These are phyloP conservation scores for Ormyrus thymus DNA, from an alignment of 2,888 invertebrate species.

Conservation along the genomic window DNA sequence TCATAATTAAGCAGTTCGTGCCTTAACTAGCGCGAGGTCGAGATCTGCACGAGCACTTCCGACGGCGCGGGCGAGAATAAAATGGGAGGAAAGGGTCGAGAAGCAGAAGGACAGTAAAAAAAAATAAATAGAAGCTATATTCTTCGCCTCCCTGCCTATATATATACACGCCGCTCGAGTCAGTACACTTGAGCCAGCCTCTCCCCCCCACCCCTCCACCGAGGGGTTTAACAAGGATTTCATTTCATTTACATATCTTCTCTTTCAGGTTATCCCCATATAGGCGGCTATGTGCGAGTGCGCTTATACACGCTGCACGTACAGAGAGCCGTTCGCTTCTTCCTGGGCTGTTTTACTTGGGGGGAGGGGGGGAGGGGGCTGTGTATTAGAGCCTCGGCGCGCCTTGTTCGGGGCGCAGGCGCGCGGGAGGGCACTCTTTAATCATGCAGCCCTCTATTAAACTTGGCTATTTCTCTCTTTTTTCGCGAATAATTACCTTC, in stretches of 20 bases:
- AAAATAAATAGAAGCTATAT: conserved; percentile 35
- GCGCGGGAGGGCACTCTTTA: conserved; percentile 39
- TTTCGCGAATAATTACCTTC: conserved; percentile 52
- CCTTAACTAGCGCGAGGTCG: conserved; percentile 24
- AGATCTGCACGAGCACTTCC: conserved; percentile 16
- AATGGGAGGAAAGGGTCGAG: neutral
- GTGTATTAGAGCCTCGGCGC: neutral
- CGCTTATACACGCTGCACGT: conserved; percentile 33
- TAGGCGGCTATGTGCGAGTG: conserved; percentile 5
- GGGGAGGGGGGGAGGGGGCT: neutral
- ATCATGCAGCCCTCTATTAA: conserved; percentile 53
- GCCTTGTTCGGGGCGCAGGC: conserved; percentile 4
- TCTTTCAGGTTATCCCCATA: conserved; percentile 51
- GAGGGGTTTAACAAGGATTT: conserved; percentile 63
- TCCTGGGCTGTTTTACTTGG: conserved; percentile 44
- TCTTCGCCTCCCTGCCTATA: conserved; percentile 9
- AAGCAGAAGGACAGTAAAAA: neutral
- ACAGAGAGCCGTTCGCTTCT: neutral
- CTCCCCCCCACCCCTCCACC: neutral
- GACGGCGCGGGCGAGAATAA: conserved; percentile 5
- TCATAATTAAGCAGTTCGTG: conserved; percentile 27
- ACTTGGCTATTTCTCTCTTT: conserved; percentile 35
- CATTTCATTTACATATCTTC: conserved; percentile 65
- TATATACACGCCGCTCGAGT: neutral
- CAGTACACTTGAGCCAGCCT: conserved; percentile 17